Percentiles rank a stretch among this genome's conserved stretches.
These are phyloP conservation scores for Drosophila fuyamai DNA, from an alignment of 1,140 invertebrate species.

Conservation along the genomic window DNA sequence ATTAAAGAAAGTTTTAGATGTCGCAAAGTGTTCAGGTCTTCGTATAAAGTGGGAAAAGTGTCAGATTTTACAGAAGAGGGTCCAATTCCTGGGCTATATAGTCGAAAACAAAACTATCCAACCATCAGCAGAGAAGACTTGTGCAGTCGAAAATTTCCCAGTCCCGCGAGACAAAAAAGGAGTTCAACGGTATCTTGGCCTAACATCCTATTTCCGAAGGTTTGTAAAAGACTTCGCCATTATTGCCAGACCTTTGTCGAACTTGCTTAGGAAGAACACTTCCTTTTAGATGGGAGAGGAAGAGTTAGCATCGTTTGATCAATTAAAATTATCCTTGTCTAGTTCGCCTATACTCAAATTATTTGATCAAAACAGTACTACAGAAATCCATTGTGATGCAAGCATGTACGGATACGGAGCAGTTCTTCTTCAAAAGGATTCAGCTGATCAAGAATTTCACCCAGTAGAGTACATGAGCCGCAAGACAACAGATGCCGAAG, in stretches of 20 bases:
- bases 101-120: background rate
- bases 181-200: background rate
- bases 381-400: slow-evolving; percentile 1
- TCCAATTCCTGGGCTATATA: background rate
- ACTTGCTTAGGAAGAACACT: background rate
- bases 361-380: background rate
- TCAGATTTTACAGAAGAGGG: background rate
- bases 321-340: background rate
- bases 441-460: background rate
- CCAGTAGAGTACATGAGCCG: background rate
- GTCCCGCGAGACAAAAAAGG: too few species aligned
- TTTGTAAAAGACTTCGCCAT: background rate
- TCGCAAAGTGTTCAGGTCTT: background rate
- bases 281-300: background rate
- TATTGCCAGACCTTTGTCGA: background rate
- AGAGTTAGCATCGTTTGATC: too few species aligned
- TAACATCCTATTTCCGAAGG: background rate
- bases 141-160: too few species aligned
- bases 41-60: background rate
- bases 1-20: background rate
- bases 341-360: background rate
- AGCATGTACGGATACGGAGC: background rate
- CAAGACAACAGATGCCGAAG: background rate
- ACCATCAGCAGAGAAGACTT: background rate
- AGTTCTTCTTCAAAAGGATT: background rate